Evolutionary conservation across 2,888 invertebrate species (phyloP).

Genomic region (Diarsia brunnea): DNA sequence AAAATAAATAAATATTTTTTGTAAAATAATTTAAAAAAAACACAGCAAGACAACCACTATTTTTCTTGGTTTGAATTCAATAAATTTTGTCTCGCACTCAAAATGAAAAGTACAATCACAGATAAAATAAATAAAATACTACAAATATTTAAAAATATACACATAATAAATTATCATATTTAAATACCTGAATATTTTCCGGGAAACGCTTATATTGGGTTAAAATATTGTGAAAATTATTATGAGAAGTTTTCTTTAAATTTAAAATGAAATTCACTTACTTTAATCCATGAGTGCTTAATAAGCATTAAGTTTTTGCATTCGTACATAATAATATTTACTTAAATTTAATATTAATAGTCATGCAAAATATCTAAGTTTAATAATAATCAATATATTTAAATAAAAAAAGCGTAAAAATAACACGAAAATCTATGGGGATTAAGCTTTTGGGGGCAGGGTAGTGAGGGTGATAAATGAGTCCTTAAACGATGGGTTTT

Average conservation of each 20-base stretch:
- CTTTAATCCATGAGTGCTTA: slow-evolving; percentile 63
- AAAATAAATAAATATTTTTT: slow-evolving; percentile 2
- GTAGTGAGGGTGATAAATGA: slow-evolving; percentile 67
- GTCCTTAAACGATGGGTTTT: slow-evolving; percentile 50
- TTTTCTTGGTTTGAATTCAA: background rate
- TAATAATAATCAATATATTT: slow-evolving; percentile 58
- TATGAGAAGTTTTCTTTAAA: slow-evolving; percentile 37
- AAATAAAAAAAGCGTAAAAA: slow-evolving; percentile 83
- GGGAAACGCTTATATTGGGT: slow-evolving; percentile 55
- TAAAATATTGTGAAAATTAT: slow-evolving; percentile 53
- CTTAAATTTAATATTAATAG: slow-evolving; percentile 53
- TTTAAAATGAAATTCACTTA: slow-evolving; percentile 56
- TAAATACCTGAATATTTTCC: slow-evolving; percentile 61
- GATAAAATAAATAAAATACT: slow-evolving; percentile 11
- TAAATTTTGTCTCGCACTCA: background rate
- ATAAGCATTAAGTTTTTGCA: slow-evolving; percentile 39
- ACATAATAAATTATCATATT: slow-evolving; percentile 32
- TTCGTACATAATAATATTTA: slow-evolving; percentile 48
- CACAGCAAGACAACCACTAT: background rate
- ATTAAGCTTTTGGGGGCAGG: slow-evolving; percentile 81
- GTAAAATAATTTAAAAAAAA: background rate
- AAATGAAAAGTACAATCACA: background rate
- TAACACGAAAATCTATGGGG: slow-evolving; percentile 83
- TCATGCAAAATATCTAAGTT: slow-evolving; percentile 76
- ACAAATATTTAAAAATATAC: slow-evolving; percentile 20